Percentiles rank a stretch among this genome's conserved stretches.
Evolutionary conservation across 2,797 vertebrate genomes (phyloP).

Genomic region (Lophotriccus pileatus): DNA sequence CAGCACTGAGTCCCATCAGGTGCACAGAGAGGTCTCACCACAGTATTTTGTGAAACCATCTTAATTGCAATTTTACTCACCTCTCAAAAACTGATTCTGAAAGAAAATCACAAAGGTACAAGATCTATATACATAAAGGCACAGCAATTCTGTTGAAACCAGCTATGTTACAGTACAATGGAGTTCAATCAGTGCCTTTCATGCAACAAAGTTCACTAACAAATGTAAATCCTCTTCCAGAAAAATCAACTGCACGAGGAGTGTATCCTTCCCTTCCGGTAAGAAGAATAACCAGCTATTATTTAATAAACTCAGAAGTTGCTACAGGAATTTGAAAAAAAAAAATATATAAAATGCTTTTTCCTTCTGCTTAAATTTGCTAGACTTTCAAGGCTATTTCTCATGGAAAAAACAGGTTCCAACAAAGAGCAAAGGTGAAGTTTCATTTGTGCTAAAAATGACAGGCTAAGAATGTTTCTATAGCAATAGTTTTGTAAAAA

Average conservation of each 20-base stretch:
- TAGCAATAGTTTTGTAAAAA: background rate
- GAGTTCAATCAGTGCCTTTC: conserved; percentile 59
- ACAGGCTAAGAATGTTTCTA: background rate
- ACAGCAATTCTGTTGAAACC: conserved; percentile 64
- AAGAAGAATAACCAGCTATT: background rate
- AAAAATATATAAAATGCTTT: background rate
- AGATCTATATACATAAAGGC: conserved; percentile 67
- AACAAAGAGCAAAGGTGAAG: background rate
- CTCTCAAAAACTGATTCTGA: conserved; percentile 35
- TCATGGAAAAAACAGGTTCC: background rate
- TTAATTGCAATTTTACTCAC: conserved; percentile 12
- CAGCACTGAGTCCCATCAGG: conserved; percentile 10
- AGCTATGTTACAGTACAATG: conserved; percentile 63
- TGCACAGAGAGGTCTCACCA: background rate
- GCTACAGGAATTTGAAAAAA: conserved; percentile 11
- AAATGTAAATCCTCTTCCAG: conserved; percentile 25
- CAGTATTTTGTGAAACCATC: conserved; percentile 18
- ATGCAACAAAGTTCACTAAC: conserved; percentile 51
- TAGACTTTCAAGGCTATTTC: background rate
- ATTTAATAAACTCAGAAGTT: background rate
- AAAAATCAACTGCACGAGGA: background rate
- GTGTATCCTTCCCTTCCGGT: background rate
- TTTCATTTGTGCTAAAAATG: conserved; percentile 30
- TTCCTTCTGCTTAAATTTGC: background rate
- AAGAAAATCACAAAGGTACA: conserved; percentile 35